Evolutionary conservation across 1,140 invertebrate genomes (phyloP).

Genomic region (Cydia fagiglandana): DNA sequence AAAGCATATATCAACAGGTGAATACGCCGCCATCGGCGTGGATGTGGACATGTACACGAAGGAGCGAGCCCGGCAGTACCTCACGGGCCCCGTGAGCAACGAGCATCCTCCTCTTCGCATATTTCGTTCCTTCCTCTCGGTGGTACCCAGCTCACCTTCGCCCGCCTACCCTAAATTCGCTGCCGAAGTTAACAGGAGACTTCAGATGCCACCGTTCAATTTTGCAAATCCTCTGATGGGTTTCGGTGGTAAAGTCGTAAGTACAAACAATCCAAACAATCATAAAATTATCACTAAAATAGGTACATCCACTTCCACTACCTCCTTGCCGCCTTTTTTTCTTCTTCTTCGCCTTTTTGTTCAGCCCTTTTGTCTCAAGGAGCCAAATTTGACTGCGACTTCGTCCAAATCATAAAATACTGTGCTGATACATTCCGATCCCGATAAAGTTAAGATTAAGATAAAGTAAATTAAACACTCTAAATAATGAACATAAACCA

Average conservation of each 20-base stretch:
- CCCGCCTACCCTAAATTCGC: constrained; percentile 88
- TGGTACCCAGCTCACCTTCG: constrained; percentile 83
- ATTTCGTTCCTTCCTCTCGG: constrained; percentile 87
- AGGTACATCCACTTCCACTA: no score
- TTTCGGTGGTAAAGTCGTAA: constrained; percentile 86
- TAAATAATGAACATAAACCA: no score
- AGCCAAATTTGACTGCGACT: no score
- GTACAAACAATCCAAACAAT: constrained; percentile 39
- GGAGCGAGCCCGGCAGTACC: constrained; percentile 86
- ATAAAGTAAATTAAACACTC: no score
- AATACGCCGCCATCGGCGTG: constrained; percentile 95
- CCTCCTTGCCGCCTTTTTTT: no score
- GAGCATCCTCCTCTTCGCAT: constrained; percentile 78
- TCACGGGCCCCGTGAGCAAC: constrained; percentile 85
- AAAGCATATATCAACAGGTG: constrained; percentile 78
- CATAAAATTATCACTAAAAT: neutral
- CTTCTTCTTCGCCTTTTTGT: no score
- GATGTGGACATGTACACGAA: constrained; percentile 93
- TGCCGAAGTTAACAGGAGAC: constrained; percentile 86
- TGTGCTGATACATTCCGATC: no score
- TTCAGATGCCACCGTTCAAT: constrained; percentile 90
- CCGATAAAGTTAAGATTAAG: no score
- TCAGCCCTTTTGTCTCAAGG: no score
- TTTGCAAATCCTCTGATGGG: constrained; percentile 88
- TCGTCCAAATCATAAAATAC: no score